phyloP scores from a whole-genome alignment of 2,888 invertebrate species.

The Caenorhabditis sp. region DNA sequence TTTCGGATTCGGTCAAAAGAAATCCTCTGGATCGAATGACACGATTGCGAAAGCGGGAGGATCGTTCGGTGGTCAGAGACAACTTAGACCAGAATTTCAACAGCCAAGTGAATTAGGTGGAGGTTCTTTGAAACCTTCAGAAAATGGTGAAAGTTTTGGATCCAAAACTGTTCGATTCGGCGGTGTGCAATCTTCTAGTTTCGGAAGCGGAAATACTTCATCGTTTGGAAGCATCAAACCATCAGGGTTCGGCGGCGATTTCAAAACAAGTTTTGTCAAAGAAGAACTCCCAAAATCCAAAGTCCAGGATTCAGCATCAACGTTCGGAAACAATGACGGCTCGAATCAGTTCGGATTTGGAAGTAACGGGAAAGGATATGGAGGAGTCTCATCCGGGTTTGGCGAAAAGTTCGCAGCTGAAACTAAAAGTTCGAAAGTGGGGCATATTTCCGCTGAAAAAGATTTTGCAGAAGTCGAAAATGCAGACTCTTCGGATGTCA shows the following conservation, averaged over 20 bases:
- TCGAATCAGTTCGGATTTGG: not conserved
- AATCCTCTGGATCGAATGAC: not conserved
- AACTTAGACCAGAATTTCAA: not conserved
- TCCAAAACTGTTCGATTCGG: not conserved
- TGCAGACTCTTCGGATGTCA: too few relatives aligned
- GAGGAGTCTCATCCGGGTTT: not conserved
- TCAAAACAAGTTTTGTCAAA: not conserved
- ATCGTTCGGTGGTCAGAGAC: slow-evolving; percentile 3
- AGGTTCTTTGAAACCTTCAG: slow-evolving; percentile 6
- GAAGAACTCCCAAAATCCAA: too few relatives aligned
- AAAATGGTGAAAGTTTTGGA: slow-evolving; percentile 21
- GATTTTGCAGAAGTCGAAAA: too few relatives aligned
- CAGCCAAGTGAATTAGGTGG: not conserved
- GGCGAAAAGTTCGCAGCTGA: too few relatives aligned
- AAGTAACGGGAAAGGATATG: not conserved
- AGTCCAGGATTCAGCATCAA: too few relatives aligned
- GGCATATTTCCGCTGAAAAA: too few relatives aligned
- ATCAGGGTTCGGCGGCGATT: slow-evolving; percentile 11
- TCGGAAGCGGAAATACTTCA: slow-evolving; percentile 5
- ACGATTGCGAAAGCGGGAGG: not conserved
- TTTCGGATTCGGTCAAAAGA: not conserved
- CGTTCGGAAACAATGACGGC: too few relatives aligned
- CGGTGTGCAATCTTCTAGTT: not conserved
- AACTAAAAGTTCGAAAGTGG: too few relatives aligned
- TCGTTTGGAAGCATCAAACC: slow-evolving; percentile 11